Base-by-base conservation (phyloP, 2,797 vertebrate genomes). In the Lophius americanus region DNA sequence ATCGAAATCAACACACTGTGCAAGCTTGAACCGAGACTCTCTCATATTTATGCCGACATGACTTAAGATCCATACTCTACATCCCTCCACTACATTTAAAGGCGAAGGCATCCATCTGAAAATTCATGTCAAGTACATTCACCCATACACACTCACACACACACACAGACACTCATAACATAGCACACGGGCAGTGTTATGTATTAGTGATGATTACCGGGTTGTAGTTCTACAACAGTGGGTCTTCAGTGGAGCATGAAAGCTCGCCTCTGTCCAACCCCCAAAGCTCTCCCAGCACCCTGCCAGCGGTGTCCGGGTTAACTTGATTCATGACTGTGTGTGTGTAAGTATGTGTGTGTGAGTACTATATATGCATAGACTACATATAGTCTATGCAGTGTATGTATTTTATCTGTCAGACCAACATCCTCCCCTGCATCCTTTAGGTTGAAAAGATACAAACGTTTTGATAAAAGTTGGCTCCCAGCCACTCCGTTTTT, bases 151-250 rank as follows among this genome's bases (percentile, higher is more conserved):
- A 64, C 47, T 42, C 37, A 63, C 56, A 52, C 35, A 42, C 47
- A 56, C 43, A 41, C 35, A 61, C 63, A 46, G 33, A 51, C 59
- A 70, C 60, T 43, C 46, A 42, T 52, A 39, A 46, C 37, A 38
- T 38, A 42, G 63, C 39, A 63, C 33, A 52, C 58, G 68, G 49
- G n/a, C 78, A 68, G 63, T 61, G 76, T 75, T 79, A 90, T 90
- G 82, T 86, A 89, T 92, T 87, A 87, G 81, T 88, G 85, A 89
- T 91, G 88, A 89, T 90, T 81, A 87, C 81, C 73, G 60, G 74
- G 75, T 84, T 85, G 88, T 84, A 86, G 73, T 50, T 64, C 76
- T 86, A 62, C 73, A 70, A 81, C 81, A 73, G 76, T 65, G 59
- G 64, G 81, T 87, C 79, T 75, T 86, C 85, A 89, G 68, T 77